Percentiles rank a stretch among this genome's conserved stretches.
Conservation (phyloP, 2,113 vertebrate species). For the Ophthalmolycus amberensis region DNA sequence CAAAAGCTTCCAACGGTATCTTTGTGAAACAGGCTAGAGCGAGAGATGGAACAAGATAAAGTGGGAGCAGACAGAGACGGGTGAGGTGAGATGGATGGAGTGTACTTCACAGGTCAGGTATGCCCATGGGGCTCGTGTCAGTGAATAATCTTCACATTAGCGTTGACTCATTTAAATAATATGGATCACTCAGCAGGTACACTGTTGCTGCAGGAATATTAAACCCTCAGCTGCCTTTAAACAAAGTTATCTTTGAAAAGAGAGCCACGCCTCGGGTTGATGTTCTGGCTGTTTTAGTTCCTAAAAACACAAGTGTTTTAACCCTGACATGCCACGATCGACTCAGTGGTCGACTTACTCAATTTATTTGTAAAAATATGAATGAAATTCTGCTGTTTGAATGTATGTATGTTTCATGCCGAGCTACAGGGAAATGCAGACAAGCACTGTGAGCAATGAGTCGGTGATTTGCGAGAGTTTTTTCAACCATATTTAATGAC, state of each 20-base stretch:
- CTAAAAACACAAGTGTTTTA: neutral
- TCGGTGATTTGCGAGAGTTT: neutral
- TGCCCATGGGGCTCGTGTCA: slow-evolving; percentile 62
- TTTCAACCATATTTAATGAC: neutral
- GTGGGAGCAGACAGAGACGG: slow-evolving; percentile 18
- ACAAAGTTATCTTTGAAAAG: slow-evolving; percentile 36
- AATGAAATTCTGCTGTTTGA: neutral
- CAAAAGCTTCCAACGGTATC: slow-evolving; percentile 1
- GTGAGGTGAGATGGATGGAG: slow-evolving; percentile 67
- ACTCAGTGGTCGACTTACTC: neutral
- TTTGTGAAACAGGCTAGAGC: slow-evolving; percentile 20
- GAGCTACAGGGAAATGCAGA: neutral
- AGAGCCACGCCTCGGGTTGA: neutral
- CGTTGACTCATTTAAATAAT: slow-evolving; percentile 66
- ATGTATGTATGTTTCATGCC: neutral
- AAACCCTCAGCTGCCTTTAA: slow-evolving; percentile 42
- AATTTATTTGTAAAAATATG: neutral
- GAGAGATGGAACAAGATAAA: slow-evolving; percentile 38
- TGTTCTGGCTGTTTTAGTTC: neutral
- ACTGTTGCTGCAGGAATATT: slow-evolving; percentile 57
- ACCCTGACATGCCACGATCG: neutral
- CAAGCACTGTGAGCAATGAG: neutral
- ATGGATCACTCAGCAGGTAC: slow-evolving; percentile 58
- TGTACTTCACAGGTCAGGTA: slow-evolving; percentile 58
- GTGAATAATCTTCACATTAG: slow-evolving; percentile 72